Conservation (phyloP, 2,113 vertebrate species). For the Gymnocephalus cernua region DNA sequence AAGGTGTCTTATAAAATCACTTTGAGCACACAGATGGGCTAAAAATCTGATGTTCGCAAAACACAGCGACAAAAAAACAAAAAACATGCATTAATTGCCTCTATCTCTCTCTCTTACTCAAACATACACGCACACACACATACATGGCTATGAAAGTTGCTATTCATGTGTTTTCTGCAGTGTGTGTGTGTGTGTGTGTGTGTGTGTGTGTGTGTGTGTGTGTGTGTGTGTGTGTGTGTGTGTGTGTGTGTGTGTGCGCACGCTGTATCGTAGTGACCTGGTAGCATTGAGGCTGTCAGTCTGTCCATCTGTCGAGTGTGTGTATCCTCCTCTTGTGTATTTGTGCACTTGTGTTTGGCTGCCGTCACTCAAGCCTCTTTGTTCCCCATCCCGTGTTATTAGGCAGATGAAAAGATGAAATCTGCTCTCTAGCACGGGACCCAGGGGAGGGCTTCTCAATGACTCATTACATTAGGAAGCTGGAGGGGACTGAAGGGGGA, state of each 20-base stretch:
- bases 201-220: too few species aligned
- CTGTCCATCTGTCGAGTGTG: constrained; percentile 28
- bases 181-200: background rate
- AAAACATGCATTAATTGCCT: background rate
- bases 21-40: background rate
- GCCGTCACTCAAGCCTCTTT: constrained; percentile 64
- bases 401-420: constrained; percentile 74
- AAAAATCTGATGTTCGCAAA: background rate
- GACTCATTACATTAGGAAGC: constrained; percentile 76
- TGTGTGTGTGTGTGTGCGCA: too few species aligned
- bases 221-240: too few species aligned
- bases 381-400: constrained; percentile 54
- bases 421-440: constrained; percentile 65
- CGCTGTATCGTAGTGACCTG: too few species aligned
- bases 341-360: constrained; percentile 39
- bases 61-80: background rate
- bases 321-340: constrained; percentile 1
- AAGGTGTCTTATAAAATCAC: constrained; percentile 18
- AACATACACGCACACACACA: background rate
- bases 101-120: background rate
- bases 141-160: background rate
- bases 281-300: constrained; percentile 10
- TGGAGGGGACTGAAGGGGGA: constrained; percentile 51
- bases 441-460: constrained; percentile 68
- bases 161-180: background rate